Conservation (phyloP, 2,888 invertebrate genomes). For the Pollenia griseotomentosa region DNA sequence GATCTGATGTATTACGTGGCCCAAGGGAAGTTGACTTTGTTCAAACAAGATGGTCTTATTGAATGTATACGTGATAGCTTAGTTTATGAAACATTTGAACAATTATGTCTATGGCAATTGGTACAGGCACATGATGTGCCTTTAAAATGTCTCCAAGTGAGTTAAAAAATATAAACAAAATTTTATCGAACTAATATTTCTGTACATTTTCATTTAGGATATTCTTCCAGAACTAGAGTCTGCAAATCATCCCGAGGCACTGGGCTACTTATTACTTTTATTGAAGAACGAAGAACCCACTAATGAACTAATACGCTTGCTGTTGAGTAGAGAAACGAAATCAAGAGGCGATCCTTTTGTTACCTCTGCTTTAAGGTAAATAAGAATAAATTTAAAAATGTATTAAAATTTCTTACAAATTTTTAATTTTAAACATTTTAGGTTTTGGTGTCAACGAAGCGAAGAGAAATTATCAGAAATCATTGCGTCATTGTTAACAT, state of each 20-base stretch:
- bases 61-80: slow-evolving; percentile 92
- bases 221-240: slow-evolving; percentile 90
- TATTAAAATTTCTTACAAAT: not conserved
- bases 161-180: not conserved
- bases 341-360: slow-evolving; percentile 93
- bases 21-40: slow-evolving; percentile 93
- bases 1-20: slow-evolving; percentile 95
- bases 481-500: slow-evolving; percentile 90
- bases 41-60: slow-evolving; percentile 90
- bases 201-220: slow-evolving; percentile 77
- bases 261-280: slow-evolving; percentile 94
- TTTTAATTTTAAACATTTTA: slow-evolving; percentile 65
- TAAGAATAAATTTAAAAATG: not conserved
- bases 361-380: slow-evolving; percentile 91
- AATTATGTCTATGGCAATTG: slow-evolving; percentile 98
- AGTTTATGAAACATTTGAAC: slow-evolving; percentile 98
- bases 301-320: slow-evolving; percentile 92
- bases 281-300: slow-evolving; percentile 96
- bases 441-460: slow-evolving; percentile 96
- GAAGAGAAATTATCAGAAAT: slow-evolving; percentile 95
- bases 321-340: slow-evolving; percentile 91
- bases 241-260: slow-evolving; percentile 95
- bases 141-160: slow-evolving; percentile 90
- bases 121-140: slow-evolving; percentile 97
- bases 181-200: not conserved